Evolutionary conservation across 2,888 invertebrate species (phyloP).

Genomic region (Keiferia lycopersicella): DNA sequence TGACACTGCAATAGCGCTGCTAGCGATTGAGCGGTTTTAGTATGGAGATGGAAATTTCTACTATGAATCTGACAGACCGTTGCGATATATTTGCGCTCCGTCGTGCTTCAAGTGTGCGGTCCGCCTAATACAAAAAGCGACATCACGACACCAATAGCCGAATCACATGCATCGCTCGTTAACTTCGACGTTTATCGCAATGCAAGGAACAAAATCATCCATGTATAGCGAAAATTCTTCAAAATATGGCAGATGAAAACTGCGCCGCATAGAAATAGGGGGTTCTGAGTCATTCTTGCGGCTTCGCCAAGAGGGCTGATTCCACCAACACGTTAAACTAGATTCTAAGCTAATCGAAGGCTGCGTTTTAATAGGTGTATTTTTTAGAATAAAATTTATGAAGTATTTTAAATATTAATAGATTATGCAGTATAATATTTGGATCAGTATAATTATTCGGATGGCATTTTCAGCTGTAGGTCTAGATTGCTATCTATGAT

Average conservation of each 20-base stretch:
- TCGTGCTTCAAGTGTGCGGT: too few relatives aligned
- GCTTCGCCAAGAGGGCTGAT: conserved; percentile 61
- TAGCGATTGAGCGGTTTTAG: too few relatives aligned
- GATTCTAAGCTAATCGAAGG: not conserved
- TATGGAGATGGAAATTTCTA: too few relatives aligned
- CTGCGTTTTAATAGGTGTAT: conserved; percentile 19
- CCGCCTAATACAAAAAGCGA: too few relatives aligned
- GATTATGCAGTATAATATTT: too few relatives aligned
- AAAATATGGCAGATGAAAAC: not conserved
- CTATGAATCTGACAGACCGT: too few relatives aligned
- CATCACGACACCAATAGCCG: not conserved
- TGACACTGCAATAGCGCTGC: too few relatives aligned
- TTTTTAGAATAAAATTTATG: not conserved
- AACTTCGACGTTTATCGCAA: not conserved
- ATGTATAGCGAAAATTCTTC: not conserved
- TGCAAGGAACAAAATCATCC: not conserved
- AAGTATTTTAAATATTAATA: conserved; percentile 8
- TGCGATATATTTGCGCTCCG: too few relatives aligned
- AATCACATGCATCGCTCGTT: not conserved
- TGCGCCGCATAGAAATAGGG: conserved; percentile 32
- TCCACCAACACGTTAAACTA: conserved; percentile 14
- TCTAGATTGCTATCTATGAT: too few relatives aligned
- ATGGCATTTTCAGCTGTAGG: too few relatives aligned
- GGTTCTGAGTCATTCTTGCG: conserved; percentile 73
- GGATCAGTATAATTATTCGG: too few relatives aligned